These are phyloP conservation scores for Myiozetetes cayanensis DNA, from an alignment of 2,113 vertebrate genomes.

Conservation along the genomic window DNA sequence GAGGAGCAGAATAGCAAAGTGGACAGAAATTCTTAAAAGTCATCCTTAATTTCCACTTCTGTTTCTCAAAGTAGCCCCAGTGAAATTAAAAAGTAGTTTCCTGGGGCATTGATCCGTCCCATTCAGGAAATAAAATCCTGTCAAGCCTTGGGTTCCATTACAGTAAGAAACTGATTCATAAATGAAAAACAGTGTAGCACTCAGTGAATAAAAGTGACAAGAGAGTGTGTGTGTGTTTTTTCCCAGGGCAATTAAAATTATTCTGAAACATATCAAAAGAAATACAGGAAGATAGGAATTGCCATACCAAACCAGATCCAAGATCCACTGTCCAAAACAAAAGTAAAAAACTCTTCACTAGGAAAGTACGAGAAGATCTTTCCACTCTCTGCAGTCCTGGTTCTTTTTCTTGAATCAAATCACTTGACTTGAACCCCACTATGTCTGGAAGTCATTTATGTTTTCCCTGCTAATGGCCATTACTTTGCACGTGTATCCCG, in stretches of 20 bases:
- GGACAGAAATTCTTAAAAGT: background rate
- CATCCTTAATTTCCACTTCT: background rate
- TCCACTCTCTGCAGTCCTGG: background rate
- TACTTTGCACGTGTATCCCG: background rate
- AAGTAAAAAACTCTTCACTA: background rate
- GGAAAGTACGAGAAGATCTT: background rate
- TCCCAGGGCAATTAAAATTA: background rate
- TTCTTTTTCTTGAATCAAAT: background rate
- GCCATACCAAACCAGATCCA: background rate
- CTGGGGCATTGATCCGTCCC: background rate
- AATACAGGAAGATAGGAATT: background rate
- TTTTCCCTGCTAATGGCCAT: background rate
- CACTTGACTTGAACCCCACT: background rate
- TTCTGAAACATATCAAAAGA: background rate
- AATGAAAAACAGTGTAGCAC: background rate
- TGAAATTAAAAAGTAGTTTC: background rate
- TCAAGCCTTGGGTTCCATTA: background rate
- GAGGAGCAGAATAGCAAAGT: background rate
- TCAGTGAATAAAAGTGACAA: background rate
- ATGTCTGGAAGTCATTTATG: background rate
- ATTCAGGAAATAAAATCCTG: background rate
- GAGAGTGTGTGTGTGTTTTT: background rate
- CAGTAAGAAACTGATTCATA: background rate
- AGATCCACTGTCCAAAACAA: background rate
- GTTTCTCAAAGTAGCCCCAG: background rate